Evolutionary conservation across 37 sponge, comb jelly and placozoan species (phyloP).

Genomic region (Chondrosia reniformis): DNA sequence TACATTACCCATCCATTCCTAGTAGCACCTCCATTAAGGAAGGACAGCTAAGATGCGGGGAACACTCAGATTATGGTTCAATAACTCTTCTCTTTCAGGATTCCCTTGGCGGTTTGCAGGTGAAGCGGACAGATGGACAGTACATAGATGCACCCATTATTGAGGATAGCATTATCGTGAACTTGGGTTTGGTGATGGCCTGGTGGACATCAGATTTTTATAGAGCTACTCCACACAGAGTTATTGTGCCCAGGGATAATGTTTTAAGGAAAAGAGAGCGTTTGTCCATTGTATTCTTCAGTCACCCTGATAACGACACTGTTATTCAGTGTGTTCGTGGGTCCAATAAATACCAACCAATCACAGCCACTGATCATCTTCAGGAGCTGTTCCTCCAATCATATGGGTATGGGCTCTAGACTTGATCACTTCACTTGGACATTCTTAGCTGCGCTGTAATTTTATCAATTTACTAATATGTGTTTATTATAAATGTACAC

Average conservation of each 20-base stretch:
- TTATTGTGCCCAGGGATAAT: constrained; percentile 51
- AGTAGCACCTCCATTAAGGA: constrained; percentile 20
- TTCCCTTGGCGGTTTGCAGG: constrained; percentile 53
- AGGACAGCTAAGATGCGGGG: constrained; percentile 72
- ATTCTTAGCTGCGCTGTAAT: too few species aligned
- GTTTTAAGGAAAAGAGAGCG: not conserved
- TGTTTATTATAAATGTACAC: too few species aligned
- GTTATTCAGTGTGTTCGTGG: constrained; percentile 62
- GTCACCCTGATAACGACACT: constrained; percentile 63
- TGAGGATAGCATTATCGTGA: constrained; percentile 49
- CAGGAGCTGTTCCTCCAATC: not conserved
- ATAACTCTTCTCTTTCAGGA: constrained; percentile 73
- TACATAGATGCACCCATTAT: constrained; percentile 64
- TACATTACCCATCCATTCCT: constrained; percentile 70
- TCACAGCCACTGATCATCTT: constrained; percentile 42
- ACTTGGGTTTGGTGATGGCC: constrained; percentile 71
- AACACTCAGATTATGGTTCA: constrained; percentile 74
- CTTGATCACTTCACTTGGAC: too few species aligned
- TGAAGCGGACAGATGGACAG: constrained; percentile 25
- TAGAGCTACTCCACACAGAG: constrained; percentile 68
- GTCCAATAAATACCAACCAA: constrained; percentile 69
- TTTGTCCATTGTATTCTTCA: constrained; percentile 74
- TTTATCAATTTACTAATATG: too few species aligned
- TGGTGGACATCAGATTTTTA: constrained; percentile 62
- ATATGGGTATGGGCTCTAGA: not conserved